Percentiles rank a stretch among this genome's conserved stretches.
Evolutionary conservation across 1,140 invertebrate species (phyloP).

Genomic region (Nomia melanderi): DNA sequence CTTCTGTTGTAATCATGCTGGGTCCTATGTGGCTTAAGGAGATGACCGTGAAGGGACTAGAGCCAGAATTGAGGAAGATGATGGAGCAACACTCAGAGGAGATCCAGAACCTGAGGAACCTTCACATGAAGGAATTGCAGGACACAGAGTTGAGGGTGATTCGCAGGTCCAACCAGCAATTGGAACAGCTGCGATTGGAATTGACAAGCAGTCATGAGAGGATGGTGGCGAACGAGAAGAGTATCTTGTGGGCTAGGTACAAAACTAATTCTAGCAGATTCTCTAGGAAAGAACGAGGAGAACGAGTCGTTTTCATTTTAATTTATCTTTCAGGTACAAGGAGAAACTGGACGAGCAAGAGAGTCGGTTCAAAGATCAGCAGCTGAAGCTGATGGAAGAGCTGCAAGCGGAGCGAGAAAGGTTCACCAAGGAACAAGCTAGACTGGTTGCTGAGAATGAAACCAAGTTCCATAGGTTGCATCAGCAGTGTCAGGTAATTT

Average conservation of each 20-base stretch:
- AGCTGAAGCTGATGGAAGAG: constrained; percentile 70
- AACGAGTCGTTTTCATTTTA: no score
- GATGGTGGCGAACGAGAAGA: constrained; percentile 78
- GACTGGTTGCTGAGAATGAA: constrained; percentile 66
- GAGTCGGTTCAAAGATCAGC: constrained; percentile 61
- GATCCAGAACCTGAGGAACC: constrained; percentile 79
- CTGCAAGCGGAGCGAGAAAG: constrained; percentile 69
- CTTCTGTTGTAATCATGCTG: no score
- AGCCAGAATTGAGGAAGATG: constrained; percentile 86
- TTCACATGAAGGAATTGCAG: constrained; percentile 82
- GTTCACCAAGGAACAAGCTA: constrained; percentile 66
- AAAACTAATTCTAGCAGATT: background rate
- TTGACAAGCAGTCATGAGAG: constrained; percentile 79
- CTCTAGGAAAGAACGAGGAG: no score
- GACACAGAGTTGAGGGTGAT: constrained; percentile 82
- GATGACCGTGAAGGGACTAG: constrained; percentile 87
- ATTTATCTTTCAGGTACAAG: constrained; percentile 68
- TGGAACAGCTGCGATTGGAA: constrained; percentile 79
- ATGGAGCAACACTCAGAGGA: constrained; percentile 83
- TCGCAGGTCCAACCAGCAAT: constrained; percentile 81
- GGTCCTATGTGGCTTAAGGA: no score
- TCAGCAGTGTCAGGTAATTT: constrained; percentile 66
- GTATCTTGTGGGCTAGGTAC: constrained; percentile 78
- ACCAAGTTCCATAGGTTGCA: constrained; percentile 58
- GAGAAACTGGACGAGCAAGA: constrained; percentile 75